phyloP scores from a whole-genome alignment of 2,888 invertebrate genomes.

The Galerucella calmariensis region DNA sequence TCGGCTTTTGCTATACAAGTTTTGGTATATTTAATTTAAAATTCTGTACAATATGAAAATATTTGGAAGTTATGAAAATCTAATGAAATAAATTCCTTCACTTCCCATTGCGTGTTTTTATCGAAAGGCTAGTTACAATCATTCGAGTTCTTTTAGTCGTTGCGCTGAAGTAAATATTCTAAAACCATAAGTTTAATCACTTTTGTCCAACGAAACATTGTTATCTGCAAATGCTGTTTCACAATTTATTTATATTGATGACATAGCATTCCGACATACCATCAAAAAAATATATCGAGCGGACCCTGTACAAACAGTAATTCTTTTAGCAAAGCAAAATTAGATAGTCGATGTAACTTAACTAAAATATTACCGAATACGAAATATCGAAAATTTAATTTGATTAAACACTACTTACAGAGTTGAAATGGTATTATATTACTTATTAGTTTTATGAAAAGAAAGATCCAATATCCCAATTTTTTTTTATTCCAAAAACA shows the following conservation, averaged over 20 bases:
- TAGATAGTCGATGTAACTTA: background rate
- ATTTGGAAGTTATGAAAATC: background rate
- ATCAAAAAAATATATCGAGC: background rate
- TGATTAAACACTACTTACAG: too few species aligned
- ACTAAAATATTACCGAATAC: background rate
- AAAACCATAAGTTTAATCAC: background rate
- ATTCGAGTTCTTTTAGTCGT: background rate
- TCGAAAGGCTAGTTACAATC: background rate
- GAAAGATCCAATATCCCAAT: too few species aligned
- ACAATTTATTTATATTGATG: background rate
- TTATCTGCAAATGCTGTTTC: background rate
- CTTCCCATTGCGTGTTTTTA: background rate
- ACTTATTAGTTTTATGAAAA: too few species aligned
- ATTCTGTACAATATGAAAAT: background rate
- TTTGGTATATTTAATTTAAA: too few species aligned
- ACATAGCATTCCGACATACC: background rate
- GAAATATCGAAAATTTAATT: too few species aligned
- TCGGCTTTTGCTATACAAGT: too few species aligned
- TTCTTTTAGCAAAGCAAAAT: background rate
- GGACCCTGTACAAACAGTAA: conserved; percentile 4
- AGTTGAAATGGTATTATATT: too few species aligned
- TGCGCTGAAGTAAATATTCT: background rate
- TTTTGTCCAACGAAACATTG: background rate
- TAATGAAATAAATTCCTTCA: background rate
- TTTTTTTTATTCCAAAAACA: too few species aligned